phyloP scores from a whole-genome alignment of 2,797 vertebrate species.

The Lates japonicus region DNA sequence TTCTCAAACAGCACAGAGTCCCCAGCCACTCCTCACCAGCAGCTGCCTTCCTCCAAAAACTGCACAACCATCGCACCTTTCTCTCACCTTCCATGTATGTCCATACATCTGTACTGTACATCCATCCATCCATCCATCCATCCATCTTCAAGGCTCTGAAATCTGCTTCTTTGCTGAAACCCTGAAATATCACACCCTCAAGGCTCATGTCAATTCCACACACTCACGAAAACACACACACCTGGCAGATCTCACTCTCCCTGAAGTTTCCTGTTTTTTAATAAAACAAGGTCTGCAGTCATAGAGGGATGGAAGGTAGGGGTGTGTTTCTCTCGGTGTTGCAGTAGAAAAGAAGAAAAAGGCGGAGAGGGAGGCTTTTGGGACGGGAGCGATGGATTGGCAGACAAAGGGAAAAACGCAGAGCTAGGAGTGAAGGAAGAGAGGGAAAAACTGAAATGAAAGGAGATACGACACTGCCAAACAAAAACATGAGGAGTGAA shows the following conservation, averaged over 20 bases:
- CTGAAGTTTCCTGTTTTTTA: conserved; percentile 55
- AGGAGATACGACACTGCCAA: conserved; percentile 18
- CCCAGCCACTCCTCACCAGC: conserved; percentile 29
- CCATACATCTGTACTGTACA: conserved; percentile 18
- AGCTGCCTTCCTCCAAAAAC: conserved; percentile 18
- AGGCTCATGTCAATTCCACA: conserved; percentile 46
- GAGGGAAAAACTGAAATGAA: conserved; percentile 20
- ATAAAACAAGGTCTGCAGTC: conserved; percentile 41
- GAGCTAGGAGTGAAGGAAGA: conserved; percentile 13
- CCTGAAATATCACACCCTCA: conserved; percentile 40
- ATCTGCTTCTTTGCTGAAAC: conserved; percentile 61
- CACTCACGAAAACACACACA: conserved; percentile 43
- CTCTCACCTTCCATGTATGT: conserved; percentile 17
- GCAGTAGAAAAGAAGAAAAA: conserved; percentile 4
- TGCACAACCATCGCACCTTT: conserved; percentile 29
- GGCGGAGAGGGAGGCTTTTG: conserved; percentile 31
- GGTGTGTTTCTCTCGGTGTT: not conserved
- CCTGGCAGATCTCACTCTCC: conserved; percentile 60
- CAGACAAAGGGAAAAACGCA: conserved; percentile 49
- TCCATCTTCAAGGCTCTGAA: conserved; percentile 43
- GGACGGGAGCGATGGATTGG: conserved; percentile 19
- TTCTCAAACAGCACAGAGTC: conserved; percentile 1
- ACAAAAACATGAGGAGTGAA: conserved; percentile 36
- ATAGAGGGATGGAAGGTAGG: not conserved
- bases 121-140: conserved; percentile 27